Evolutionary conservation across 2,797 vertebrate species (phyloP).

Genomic region (Lutjanus argentimaculatus): DNA sequence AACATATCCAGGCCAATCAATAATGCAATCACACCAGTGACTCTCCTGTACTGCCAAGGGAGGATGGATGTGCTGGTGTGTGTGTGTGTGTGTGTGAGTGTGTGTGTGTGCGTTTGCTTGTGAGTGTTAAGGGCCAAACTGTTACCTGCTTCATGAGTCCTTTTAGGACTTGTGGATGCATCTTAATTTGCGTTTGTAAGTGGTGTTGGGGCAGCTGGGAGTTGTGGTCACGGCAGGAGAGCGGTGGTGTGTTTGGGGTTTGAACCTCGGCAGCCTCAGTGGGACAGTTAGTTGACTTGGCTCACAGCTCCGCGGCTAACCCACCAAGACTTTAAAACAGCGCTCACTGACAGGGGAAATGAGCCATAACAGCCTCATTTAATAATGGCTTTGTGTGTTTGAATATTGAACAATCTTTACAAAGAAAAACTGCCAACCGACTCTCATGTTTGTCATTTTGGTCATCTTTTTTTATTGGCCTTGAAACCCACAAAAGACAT

Average conservation of each 20-base stretch:
- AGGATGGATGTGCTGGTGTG: slow-evolving; percentile 40
- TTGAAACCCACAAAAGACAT: not conserved
- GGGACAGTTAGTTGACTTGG: slow-evolving; percentile 68
- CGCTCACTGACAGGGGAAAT: slow-evolving; percentile 18
- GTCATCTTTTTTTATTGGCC: not conserved
- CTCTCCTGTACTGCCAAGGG: slow-evolving; percentile 77
- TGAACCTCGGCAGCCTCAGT: slow-evolving; percentile 71
- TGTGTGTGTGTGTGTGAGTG: slow-evolving; percentile 34
- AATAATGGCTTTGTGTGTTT: slow-evolving; percentile 31
- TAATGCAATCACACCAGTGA: slow-evolving; percentile 85
- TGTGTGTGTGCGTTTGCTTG: not conserved
- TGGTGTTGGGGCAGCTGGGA: slow-evolving; percentile 60
- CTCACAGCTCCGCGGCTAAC: slow-evolving; percentile 67
- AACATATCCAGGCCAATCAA: slow-evolving; percentile 87
- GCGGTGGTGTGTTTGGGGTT: slow-evolving; percentile 66
- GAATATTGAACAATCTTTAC: not conserved
- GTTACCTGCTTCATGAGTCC: slow-evolving; percentile 54
- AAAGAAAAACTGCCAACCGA: not conserved
- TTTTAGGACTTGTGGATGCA: slow-evolving; percentile 29
- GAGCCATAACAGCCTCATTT: slow-evolving; percentile 33
- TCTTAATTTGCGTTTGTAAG: slow-evolving; percentile 31
- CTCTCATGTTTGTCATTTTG: not conserved
- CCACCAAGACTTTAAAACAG: slow-evolving; percentile 58
- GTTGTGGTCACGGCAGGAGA: slow-evolving; percentile 68
- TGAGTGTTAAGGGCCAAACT: slow-evolving; percentile 54